These are phyloP conservation scores for Anneissia japonica DNA, from an alignment of 35 echinoderm and acorn worm species.

Conservation along the genomic window DNA sequence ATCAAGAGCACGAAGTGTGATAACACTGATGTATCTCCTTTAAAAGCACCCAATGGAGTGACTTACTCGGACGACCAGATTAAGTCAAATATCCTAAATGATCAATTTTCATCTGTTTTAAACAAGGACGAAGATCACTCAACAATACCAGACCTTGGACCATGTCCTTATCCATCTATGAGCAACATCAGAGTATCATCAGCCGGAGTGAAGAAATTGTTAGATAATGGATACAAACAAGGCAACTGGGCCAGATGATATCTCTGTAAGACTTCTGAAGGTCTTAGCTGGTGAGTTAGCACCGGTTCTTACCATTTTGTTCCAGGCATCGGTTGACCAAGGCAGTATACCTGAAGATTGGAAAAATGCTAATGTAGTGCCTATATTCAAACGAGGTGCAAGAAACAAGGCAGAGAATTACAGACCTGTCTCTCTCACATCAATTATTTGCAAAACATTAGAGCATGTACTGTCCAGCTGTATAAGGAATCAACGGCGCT, in stretches of 20 bases:
- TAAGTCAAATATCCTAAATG: slow-evolving; percentile 11
- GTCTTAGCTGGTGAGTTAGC: neutral
- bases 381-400: slow-evolving; percentile 45
- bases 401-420: slow-evolving; percentile 43
- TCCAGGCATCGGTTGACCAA: slow-evolving; percentile 19
- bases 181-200: neutral
- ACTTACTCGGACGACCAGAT: neutral
- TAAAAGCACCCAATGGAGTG: neutral
- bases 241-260: slow-evolving; percentile 14
- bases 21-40: neutral
- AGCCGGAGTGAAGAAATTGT: slow-evolving; percentile 17
- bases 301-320: slow-evolving; percentile 27
- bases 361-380: slow-evolving; percentile 10
- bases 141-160: neutral
- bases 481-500: neutral
- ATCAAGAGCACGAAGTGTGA: slow-evolving; percentile 20
- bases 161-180: slow-evolving; percentile 1
- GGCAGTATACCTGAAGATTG: slow-evolving; percentile 39
- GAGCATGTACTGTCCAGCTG: neutral
- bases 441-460: slow-evolving; percentile 26
- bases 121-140: neutral
- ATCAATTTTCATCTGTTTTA: neutral
- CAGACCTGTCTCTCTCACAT: slow-evolving; percentile 53
- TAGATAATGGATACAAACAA: slow-evolving; percentile 14
- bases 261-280: neutral